These are phyloP conservation scores for Chiroxiphia lanceolata DNA, from an alignment of 2,797 vertebrate species.

Conservation along the genomic window DNA sequence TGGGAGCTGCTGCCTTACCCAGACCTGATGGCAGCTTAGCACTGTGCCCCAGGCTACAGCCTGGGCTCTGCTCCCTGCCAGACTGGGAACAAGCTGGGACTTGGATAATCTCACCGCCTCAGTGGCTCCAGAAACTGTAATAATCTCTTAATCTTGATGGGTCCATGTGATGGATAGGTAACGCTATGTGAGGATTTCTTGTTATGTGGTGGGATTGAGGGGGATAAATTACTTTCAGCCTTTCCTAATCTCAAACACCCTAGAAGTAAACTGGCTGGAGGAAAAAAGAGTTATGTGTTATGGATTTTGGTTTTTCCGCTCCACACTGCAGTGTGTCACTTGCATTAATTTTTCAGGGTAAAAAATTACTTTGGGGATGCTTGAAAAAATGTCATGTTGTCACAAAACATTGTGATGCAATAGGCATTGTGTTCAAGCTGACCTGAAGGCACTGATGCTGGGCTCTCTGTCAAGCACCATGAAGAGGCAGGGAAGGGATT, in stretches of 20 bases:
- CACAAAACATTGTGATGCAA: fast-evolving
- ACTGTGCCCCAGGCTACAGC: background rate
- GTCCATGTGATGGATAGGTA: background rate
- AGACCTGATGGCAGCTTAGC: fast-evolving
- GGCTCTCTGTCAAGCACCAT: background rate
- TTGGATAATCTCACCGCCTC: background rate
- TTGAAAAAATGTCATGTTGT: background rate
- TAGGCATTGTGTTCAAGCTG: background rate
- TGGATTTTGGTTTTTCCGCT: background rate
- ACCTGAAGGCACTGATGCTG: background rate
- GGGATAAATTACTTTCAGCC: background rate
- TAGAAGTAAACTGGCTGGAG: background rate
- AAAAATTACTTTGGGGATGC: background rate
- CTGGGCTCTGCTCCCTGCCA: background rate
- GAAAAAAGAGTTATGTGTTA: background rate
- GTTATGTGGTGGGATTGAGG: background rate
- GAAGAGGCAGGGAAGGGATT: background rate
- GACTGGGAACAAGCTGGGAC: background rate
- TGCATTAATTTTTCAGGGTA: background rate
- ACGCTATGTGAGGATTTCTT: background rate
- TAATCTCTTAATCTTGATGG: background rate
- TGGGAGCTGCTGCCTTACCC: background rate
- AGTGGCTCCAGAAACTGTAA: constrained; percentile 1
- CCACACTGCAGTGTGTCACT: background rate
- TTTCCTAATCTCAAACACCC: background rate